Conservation (phyloP, 2,888 invertebrate species). For the Polylopha cassiicola region DNA sequence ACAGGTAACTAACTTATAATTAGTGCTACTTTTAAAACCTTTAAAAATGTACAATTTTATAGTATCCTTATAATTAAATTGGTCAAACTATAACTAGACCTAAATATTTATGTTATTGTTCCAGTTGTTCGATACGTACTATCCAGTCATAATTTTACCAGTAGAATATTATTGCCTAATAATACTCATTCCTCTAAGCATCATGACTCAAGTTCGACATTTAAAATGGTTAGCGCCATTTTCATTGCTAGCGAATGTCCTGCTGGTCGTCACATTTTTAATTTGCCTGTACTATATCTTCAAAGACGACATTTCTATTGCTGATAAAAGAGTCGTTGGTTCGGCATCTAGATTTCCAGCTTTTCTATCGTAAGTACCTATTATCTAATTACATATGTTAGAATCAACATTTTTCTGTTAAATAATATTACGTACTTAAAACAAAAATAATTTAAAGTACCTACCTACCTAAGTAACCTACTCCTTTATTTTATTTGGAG, state of each 20-base stretch:
- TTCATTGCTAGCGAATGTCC: slow-evolving; percentile 89
- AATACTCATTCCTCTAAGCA: slow-evolving; percentile 54
- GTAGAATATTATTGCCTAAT: slow-evolving; percentile 63
- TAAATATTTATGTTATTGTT: slow-evolving; percentile 29
- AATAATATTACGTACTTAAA: too few species aligned
- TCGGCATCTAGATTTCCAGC: slow-evolving; percentile 82
- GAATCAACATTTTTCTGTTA: too few species aligned
- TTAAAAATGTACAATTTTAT: slow-evolving; percentile 6
- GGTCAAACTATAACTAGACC: too few species aligned
- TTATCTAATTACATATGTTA: not conserved
- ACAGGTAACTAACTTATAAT: slow-evolving; percentile 65
- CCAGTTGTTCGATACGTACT: slow-evolving; percentile 61
- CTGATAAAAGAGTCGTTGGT: slow-evolving; percentile 73
- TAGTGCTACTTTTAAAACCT: not conserved
- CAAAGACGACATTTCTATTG: slow-evolving; percentile 57
- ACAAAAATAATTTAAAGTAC: too few species aligned
- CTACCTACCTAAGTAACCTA: too few species aligned
- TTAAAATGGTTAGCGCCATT: slow-evolving; percentile 91
- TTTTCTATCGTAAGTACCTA: slow-evolving; percentile 82
- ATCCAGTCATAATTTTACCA: slow-evolving; percentile 42
- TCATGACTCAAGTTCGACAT: slow-evolving; percentile 79
- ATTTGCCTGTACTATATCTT: slow-evolving; percentile 92
- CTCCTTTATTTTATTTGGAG: too few species aligned
- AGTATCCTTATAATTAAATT: too few species aligned
- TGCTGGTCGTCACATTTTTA: slow-evolving; percentile 85